Evolutionary conservation across 2,113 vertebrate species (phyloP), one percentile per base, ranked within the genome.

Genomic region (Tachysurus vachellii): DNA sequence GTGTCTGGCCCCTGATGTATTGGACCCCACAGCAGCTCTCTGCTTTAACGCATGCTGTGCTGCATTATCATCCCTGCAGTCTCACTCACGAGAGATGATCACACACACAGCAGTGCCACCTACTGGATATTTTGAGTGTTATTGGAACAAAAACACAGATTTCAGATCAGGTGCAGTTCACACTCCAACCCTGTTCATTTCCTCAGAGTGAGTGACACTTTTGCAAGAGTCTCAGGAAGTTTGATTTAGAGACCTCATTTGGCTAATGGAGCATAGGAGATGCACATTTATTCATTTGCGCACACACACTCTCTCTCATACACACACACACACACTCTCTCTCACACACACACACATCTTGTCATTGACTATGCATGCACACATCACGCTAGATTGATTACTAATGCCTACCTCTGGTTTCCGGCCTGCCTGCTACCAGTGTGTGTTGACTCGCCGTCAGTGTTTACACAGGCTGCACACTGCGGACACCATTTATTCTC

Each of bases 381-480:
- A 31, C 73, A 44, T 61, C 47, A 84, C 8, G 50, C 31, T 71
- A 84, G 70, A 75, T 85, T 73, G 36, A 73, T 62, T 85, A 59
- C 50, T 62, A 66, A 86, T 86, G 61, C 59, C 31, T 47, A 9
- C 73, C 57, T 75, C 57, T 54, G 71, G 73, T 79, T 70, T 79
- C 59, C 11, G n/a, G 82, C 11, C 36, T 12, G 21, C 42, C 47
- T 70, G 47, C 82, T 68, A 50, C 47, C 50, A 31, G 42, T 64
- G 57, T 50, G 44, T 79, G 44, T 64, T 50, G 73, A 79, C 12
- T 62, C 7, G 12, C 23, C 44, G 17, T 62, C 21, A 61, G 28
- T 84, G 47, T 86, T 86, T 87, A n/a, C 57, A 84, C 70, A 71
- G n/a, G 4, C 56, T 75, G 82, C 85, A 81, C 75, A 28, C 57